Evolutionary conservation across 2,797 vertebrate species (phyloP).

Genomic region (Rhinichthys osculus): DNA sequence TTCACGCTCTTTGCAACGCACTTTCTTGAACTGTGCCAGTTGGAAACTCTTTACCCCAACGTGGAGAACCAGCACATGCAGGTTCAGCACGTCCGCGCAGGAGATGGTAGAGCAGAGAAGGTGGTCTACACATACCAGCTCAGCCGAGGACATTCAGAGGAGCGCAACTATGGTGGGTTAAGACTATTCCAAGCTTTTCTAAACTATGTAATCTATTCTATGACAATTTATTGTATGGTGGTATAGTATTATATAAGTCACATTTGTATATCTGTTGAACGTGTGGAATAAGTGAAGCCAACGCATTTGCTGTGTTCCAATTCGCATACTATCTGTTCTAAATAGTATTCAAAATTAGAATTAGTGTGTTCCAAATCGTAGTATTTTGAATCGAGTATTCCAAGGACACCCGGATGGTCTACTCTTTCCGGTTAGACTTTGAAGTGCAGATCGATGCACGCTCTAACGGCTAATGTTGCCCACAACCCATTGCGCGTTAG

Average conservation of each 20-base stretch:
- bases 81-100: slow-evolving; percentile 86
- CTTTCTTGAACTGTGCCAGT: slow-evolving; percentile 93
- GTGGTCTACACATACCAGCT: slow-evolving; percentile 89
- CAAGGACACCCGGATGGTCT: too few species aligned
- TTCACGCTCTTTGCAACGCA: slow-evolving; percentile 97
- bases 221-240: neutral
- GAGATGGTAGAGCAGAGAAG: slow-evolving; percentile 78
- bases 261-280: neutral
- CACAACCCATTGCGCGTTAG: too few species aligned
- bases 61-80: slow-evolving; percentile 96
- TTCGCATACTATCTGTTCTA: neutral
- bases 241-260: neutral
- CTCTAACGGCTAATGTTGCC: too few species aligned
- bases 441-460: too few species aligned
- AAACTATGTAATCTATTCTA: neutral
- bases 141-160: slow-evolving; percentile 88
- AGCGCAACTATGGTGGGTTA: slow-evolving; percentile 77
- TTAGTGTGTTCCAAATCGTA: neutral
- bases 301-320: neutral
- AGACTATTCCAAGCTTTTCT: neutral
- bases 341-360: neutral
- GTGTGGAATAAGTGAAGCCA: neutral
- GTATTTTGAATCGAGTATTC: neutral
- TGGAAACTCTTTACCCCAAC: slow-evolving; percentile 90
- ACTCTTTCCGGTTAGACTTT: too few species aligned